Base-by-base conservation (phyloP, 2,797 vertebrate genomes). In the Sebastes matsubarae region DNA sequence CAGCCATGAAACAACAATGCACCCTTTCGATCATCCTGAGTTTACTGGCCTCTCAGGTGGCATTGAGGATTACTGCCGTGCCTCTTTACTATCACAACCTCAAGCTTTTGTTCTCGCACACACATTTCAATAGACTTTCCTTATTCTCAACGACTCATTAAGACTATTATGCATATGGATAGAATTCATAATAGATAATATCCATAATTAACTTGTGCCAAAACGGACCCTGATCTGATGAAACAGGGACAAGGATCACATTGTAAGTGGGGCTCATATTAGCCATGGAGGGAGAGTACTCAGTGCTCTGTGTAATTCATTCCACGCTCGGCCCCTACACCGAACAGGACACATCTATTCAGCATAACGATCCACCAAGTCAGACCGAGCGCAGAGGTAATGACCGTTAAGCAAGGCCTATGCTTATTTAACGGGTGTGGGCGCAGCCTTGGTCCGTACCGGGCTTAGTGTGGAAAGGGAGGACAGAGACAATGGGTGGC, bases 361-460 rank as follows among this genome's bases (percentile, higher is more conserved):
- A 89, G 77, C 77, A 32, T 78, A 86, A 91, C 70, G 52, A 88
- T 74, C 55, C 46, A 70, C 63, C 18, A 66, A 78, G 77, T 87
- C 86, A 68, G 72, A 72, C 58, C 32, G 57, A 87, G 75, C 38
- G 22, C 80, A 80, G 73, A 77, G 73, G 72, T 69, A 84, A 85
- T 80, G 76, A 86, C 63, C 82, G 86, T 85, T 92, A 90, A 88
- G 90, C 83, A 79, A 84, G 77, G 72, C 58, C 46, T 55, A 25
- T 83, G 84, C 84, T 90, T 88, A 81, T 90, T 87, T 86, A 92
- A 91, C 60, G 72, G 79, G 60, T 80, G 78, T 71, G 30, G 69
- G 9, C 22, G 34, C 63, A 79, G 78, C 73, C 75, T 85, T 77
- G 79, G 72, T 79, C 8, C 3, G 81, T 72, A 76, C 63, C 32